Base-by-base conservation (phyloP, 2,797 vertebrate species). In the Lerista edwardsae region DNA sequence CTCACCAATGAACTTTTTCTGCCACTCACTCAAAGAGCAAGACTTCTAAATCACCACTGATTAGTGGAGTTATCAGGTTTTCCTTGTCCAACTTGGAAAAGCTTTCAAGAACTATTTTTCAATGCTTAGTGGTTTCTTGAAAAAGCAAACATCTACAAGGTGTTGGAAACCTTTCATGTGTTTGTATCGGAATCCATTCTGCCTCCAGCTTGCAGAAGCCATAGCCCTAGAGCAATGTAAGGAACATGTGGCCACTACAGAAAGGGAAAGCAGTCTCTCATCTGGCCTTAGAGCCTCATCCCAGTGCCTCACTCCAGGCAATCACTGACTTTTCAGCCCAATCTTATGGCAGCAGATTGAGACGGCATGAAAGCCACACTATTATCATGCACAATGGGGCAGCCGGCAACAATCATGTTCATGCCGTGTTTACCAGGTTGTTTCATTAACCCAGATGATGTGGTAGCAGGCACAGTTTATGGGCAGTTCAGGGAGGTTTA, bases 1-100 rank as follows among this genome's bases (percentile, higher is more conserved):
- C 79, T 67, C 64, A 87, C 51, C 79, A 87, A 67, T 74, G 71
- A 83, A 79, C 12, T 68, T 79, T 25, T 44, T 84, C 59, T 39
- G 8, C 39, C 85, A 64, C 31, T 62, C 41, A 79, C n/a, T 25
- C n/a, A 59, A 79, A 78, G 19, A 83, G 31, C 71, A 79, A 68
- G 76, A 67, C 31, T 83, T 86, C 79, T 61, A 57, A 67, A 61
- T 75, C 12, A 57, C 61, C 64, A 79, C 31, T 65, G 61, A 80
- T 74, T 79, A 74, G 65, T 29, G 61, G 19, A 62, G 39, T 44
- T n/a, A 77, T 44, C 36, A 65, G n/a, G 12, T n/a, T 75, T 74
- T 74, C 55, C 71, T 61, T 11, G 8, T 41, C 23, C 36, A 68
- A 8, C 39, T 10, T 73, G 36, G 31, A 71, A 85, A 69, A 57